Percentiles rank a stretch among this genome's conserved stretches.
Conservation (phyloP, 2,888 invertebrate genomes). For the Galeopsomyia nigrocyanea region DNA sequence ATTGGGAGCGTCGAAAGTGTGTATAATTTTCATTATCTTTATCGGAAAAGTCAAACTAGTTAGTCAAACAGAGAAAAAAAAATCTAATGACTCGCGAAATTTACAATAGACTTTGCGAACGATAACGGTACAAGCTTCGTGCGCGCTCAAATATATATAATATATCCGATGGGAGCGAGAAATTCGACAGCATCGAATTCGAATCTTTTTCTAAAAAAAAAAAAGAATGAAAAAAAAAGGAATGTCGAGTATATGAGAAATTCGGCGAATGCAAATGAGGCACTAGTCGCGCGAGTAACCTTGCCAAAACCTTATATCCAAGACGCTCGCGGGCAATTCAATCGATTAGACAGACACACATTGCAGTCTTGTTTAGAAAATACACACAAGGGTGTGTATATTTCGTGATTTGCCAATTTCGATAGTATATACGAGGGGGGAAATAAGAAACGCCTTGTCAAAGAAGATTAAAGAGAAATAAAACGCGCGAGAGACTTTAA, state of each 20-base stretch:
- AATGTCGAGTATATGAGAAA: not conserved
- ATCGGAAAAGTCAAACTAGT: no score
- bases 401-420: no score
- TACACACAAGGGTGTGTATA: not conserved
- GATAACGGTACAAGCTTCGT: slow-evolving; percentile 16
- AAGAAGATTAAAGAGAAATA: slow-evolving; percentile 33
- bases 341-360: not conserved
- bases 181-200: not conserved
- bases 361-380: not conserved
- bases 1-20: no score
- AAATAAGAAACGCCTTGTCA: no score
- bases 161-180: not conserved
- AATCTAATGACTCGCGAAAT: no score
- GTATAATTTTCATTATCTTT: no score
- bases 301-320: not conserved
- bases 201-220: not conserved
- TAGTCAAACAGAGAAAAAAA: no score
- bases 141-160: not conserved
- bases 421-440: no score
- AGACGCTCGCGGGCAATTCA: not conserved
- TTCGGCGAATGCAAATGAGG: not conserved
- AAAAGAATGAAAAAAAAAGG: no score
- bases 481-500: slow-evolving; percentile 31
- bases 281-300: not conserved
- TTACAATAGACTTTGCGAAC: not conserved